These are phyloP conservation scores for Crypturellus tataupa DNA, from an alignment of 2,797 vertebrate genomes.

Conservation along the genomic window DNA sequence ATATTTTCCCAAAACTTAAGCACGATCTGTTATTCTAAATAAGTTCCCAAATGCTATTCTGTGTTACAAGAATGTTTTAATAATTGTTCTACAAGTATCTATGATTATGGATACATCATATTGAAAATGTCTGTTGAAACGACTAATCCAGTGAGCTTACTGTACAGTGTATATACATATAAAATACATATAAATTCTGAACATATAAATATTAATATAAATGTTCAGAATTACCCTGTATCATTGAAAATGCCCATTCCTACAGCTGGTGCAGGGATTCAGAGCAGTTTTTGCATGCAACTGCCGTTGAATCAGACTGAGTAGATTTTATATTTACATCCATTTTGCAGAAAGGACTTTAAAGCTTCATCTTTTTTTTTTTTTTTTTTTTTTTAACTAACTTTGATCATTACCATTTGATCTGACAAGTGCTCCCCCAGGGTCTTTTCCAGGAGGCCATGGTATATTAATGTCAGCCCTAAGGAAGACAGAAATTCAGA, in stretches of 20 bases:
- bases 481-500: background rate
- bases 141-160: background rate
- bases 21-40: background rate
- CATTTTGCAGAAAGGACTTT: background rate
- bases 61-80: background rate
- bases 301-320: constrained; percentile 22
- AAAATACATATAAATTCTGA: no score
- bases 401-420: background rate
- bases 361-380: background rate
- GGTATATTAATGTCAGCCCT: background rate
- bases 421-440: background rate
- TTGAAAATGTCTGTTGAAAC: background rate
- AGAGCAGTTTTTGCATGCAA: background rate
- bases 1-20: background rate
- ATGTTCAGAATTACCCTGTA: background rate
- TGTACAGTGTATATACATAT: background rate
- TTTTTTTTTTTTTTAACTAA: background rate
- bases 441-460: background rate
- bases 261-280: constrained; percentile 9
- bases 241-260: background rate
- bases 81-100: background rate
- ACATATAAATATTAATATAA: background rate
- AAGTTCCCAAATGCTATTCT: background rate
- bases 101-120: background rate
- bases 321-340: background rate